Conservation (phyloP, 2,888 invertebrate species). For the Cantharis flavilabris region DNA sequence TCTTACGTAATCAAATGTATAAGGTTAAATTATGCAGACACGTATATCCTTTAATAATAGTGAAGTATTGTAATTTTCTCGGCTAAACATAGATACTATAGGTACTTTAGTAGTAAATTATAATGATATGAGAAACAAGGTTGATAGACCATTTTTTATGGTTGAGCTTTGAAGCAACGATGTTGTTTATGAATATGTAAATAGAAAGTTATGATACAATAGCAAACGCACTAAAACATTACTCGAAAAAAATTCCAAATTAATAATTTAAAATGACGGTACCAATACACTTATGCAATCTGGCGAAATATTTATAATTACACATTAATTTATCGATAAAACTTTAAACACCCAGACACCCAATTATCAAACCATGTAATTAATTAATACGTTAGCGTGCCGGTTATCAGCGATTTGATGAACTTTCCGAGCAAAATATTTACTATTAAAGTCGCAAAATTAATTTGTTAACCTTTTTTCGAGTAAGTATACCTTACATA, state of each 20-base stretch:
- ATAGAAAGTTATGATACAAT: not conserved
- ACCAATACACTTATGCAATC: not conserved
- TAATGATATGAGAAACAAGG: slow-evolving; percentile 5
- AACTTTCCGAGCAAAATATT: not conserved
- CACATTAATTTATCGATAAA: not conserved
- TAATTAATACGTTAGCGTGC: not conserved
- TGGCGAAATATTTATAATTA: not conserved
- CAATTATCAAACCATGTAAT: not conserved
- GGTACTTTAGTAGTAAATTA: slow-evolving; percentile 4
- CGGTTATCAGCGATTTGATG: not conserved
- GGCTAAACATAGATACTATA: slow-evolving; percentile 5
- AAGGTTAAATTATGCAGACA: not conserved
- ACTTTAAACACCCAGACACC: not conserved
- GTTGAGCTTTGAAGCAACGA: not conserved
- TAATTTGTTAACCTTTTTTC: not conserved
- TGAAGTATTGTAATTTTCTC: not conserved
- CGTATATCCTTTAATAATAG: slow-evolving; percentile 5
- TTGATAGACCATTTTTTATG: slow-evolving; percentile 4
- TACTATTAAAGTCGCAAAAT: not conserved
- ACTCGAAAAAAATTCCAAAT: not conserved
- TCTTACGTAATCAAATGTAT: slow-evolving; percentile 9
- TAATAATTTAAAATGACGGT: not conserved
- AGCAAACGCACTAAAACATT: not conserved
- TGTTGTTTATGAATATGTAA: not conserved
- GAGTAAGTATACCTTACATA: not conserved